Conservation (phyloP, 2,797 vertebrate species). For the Clamator glandarius region DNA sequence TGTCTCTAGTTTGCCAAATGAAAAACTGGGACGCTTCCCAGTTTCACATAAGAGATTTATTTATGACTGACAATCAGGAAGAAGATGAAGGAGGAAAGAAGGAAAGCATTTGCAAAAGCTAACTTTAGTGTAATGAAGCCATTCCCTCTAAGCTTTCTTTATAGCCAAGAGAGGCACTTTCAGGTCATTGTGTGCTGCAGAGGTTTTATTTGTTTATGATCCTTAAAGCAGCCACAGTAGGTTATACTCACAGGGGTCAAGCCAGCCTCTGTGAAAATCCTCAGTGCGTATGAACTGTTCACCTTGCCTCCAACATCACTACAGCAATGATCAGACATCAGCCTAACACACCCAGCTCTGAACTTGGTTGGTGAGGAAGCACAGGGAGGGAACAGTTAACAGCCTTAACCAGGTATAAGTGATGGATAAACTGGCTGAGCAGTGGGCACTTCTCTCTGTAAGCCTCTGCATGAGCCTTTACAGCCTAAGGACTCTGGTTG, state of each 20-base stretch:
- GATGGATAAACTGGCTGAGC: background rate
- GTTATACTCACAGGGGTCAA: background rate
- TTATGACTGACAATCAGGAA: background rate
- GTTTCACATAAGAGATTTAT: background rate
- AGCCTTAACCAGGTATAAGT: background rate
- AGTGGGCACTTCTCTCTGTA: rapidly evolving
- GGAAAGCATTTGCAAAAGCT: background rate
- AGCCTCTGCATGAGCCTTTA: background rate
- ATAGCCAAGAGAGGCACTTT: background rate
- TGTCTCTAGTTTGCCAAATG: background rate
- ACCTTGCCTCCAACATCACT: background rate
- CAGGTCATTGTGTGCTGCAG: background rate
- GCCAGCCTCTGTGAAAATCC: background rate
- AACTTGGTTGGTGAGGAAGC: background rate
- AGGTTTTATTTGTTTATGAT: background rate
- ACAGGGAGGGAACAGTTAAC: background rate
- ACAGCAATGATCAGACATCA: background rate
- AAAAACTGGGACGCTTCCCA: background rate
- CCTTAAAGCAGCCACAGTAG: rapidly evolving
- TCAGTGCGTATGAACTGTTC: background rate
- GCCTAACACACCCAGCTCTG: rapidly evolving
- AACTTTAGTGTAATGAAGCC: background rate
- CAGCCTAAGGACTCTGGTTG: background rate
- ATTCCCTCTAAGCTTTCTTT: background rate
- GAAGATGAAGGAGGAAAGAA: background rate